Evolutionary conservation across 2,888 invertebrate genomes (phyloP).

Genomic region (Morpho deidamia): DNA sequence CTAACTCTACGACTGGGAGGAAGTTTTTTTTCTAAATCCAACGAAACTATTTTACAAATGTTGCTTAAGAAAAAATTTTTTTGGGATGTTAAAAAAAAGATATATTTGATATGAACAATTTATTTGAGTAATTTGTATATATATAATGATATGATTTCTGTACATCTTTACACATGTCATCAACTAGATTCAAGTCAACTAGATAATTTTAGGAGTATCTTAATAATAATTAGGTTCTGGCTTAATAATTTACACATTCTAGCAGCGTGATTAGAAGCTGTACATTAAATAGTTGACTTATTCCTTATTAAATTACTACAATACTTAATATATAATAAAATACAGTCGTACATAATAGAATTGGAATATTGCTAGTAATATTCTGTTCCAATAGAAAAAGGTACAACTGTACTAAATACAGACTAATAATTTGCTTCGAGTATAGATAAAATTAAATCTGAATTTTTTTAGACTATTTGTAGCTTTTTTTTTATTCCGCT

Average conservation of each 20-base stretch:
- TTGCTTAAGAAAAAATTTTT: too few species aligned
- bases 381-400: not conserved
- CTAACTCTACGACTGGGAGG: too few species aligned
- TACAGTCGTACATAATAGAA: slow-evolving; percentile 58
- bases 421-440: not conserved
- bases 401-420: not conserved
- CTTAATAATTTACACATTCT: slow-evolving; percentile 70
- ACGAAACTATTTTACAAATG: too few species aligned
- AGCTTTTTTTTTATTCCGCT: not conserved
- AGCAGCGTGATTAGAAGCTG: slow-evolving; percentile 63
- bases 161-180: slow-evolving; percentile 73
- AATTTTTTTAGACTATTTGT: not conserved
- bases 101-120: slow-evolving; percentile 69
- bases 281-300: slow-evolving; percentile 67
- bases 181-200: slow-evolving; percentile 75
- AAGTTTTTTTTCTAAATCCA: too few species aligned
- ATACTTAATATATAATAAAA: slow-evolving; percentile 59
- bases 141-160: slow-evolving; percentile 77
- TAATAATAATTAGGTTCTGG: slow-evolving; percentile 64
- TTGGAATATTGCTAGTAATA: slow-evolving; percentile 57
- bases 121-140: slow-evolving; percentile 75
- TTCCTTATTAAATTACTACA: slow-evolving; percentile 33
- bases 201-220: slow-evolving; percentile 73
- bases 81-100: slow-evolving; percentile 25
- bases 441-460: not conserved